Evolutionary conservation across 2,888 invertebrate species (phyloP).

Genomic region (Caenorhabditis macrosperma): DNA sequence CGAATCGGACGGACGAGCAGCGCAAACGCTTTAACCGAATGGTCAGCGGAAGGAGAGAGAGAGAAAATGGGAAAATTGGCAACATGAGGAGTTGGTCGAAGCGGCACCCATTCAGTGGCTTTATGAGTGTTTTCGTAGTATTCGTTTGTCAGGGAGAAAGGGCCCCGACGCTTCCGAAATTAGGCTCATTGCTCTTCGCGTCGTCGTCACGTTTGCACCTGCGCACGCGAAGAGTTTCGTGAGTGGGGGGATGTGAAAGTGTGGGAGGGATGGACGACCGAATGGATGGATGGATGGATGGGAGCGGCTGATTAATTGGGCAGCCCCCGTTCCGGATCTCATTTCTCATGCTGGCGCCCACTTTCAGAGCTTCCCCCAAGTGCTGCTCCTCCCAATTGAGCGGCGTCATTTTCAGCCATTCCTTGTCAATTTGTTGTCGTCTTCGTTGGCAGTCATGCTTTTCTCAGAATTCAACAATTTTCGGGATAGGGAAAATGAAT

Average conservation of each 20-base stretch:
- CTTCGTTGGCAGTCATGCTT: neutral
- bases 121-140: slow-evolving; percentile 39
- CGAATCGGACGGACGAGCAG: neutral
- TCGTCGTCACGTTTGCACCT: slow-evolving; percentile 23
- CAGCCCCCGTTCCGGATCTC: neutral
- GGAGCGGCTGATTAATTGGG: slow-evolving; percentile 25
- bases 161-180: slow-evolving; percentile 13
- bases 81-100: slow-evolving; percentile 24
- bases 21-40: slow-evolving; percentile 11
- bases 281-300: neutral
- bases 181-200: slow-evolving; percentile 23
- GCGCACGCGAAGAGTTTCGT: slow-evolving; percentile 18
- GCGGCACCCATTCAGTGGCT: slow-evolving; percentile 13
- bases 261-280: too few relatives aligned
- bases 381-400: neutral
- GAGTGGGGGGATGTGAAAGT: neutral
- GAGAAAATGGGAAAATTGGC: slow-evolving; percentile 42
- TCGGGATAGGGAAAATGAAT: neutral
- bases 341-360: slow-evolving; percentile 20
- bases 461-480: neutral
- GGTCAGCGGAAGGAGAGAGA: neutral
- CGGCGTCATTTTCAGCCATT: slow-evolving; percentile 18
- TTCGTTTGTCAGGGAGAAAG: neutral
- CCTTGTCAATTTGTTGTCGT: slow-evolving; percentile 8
- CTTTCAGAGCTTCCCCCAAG: neutral